Conservation (phyloP, 2,113 vertebrate genomes). For the Rhegmatorhina hoffmannsi region DNA sequence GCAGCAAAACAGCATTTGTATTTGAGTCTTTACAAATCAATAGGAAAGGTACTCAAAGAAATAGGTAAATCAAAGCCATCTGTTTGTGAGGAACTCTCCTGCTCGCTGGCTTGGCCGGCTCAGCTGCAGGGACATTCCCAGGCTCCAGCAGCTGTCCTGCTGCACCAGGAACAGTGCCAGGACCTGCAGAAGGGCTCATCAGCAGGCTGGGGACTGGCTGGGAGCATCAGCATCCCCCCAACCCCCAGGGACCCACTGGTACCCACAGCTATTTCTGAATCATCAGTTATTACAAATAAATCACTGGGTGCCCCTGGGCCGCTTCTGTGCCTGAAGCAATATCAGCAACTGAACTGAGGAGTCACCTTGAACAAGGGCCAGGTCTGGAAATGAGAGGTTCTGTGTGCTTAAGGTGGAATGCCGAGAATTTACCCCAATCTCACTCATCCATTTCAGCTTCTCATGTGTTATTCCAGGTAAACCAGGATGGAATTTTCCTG, state of each 20-base stretch:
- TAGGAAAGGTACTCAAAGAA: background rate
- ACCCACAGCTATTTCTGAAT: fast-evolving
- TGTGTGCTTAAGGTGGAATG: fast-evolving
- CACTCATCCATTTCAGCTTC: background rate
- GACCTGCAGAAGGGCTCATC: no score
- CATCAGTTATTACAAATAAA: background rate
- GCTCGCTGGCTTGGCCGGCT: background rate
- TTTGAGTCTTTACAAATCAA: background rate
- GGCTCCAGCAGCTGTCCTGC: background rate
- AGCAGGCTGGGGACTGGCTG: background rate
- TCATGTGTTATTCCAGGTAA: background rate
- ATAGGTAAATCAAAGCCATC: background rate
- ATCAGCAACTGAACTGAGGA: background rate
- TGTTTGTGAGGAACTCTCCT: fast-evolving
- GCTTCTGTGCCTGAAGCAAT: background rate
- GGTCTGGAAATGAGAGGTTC: background rate
- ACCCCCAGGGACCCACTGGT: fast-evolving
- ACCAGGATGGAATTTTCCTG: background rate
- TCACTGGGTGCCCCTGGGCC: background rate
- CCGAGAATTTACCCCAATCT: background rate
- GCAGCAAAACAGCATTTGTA: fast-evolving
- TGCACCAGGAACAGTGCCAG: background rate
- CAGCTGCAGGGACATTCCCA: background rate
- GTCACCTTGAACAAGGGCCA: background rate
- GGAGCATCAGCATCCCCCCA: fast-evolving